Evolutionary conservation across 2,797 vertebrate species (phyloP), one percentile per base, ranked within the genome.

Genomic region (Carduelis carduelis): DNA sequence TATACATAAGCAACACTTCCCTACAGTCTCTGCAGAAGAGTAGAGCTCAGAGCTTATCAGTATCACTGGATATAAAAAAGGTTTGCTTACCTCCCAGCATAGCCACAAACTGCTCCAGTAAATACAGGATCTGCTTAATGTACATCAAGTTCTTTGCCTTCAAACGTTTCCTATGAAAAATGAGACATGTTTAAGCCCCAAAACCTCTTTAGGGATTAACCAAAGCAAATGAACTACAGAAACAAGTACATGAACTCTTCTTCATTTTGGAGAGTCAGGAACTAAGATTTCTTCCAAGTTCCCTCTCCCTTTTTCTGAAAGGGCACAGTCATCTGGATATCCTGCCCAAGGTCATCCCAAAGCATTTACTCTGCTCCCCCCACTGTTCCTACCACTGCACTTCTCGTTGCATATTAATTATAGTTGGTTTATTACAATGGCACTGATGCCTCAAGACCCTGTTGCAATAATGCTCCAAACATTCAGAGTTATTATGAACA

Each of bases 61-160:
- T 35, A 60, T 17, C 49, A 43, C 28, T 7, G 6, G 46, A 56
- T 30, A 56, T 0, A 28, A 4, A 6, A 72, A 1, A 37, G 19
- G 6, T 57, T 76, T 76, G 35, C 97, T 98, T 95, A 99, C 99
- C 99, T 98, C 99, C 99, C 61, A 99, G 97, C 65, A 98, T 92
- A 8, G 96, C 95, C 92, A 99, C 98, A 44, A 99, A 98, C 55
- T 95, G 98, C 96, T 99, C 98, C 94, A 99, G 93, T 84, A 99
- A 97, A 97, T 99, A 99, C 74, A 99, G 96, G 90, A 99, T 99
- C 98, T 99, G 99, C 90, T 99, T 99, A 93, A 99, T 98, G 94
- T 99, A 99, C 99, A 99, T 99, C 96, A 99, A 95, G 95, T 99
- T 99, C 97, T 99, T 99, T 64, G 99, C 99, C 97, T 99, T 99